A percentile compares a stretch with the other conserved stretches of the same genome.
These are phyloP conservation scores for Schizopygopsis pylzovi DNA, from an alignment of 2,797 vertebrate genomes.

Conservation along the genomic window DNA sequence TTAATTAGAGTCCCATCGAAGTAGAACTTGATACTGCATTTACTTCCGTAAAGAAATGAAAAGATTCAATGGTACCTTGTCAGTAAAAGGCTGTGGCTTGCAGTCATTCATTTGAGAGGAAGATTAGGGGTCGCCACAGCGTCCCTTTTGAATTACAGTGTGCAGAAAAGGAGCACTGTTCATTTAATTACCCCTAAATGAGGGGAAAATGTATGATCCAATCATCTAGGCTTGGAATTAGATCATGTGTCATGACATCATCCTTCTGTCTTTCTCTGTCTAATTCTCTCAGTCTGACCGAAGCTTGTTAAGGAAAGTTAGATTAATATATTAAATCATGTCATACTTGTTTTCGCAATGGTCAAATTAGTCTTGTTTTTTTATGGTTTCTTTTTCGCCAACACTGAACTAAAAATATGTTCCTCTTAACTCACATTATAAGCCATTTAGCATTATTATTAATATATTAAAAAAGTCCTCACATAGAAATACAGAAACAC, in stretches of 20 bases:
- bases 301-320: conserved; percentile 71
- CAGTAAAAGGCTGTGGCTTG: conserved; percentile 18
- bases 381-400: background rate
- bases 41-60: background rate
- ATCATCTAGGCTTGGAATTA: conserved; percentile 78
- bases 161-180: conserved; percentile 76
- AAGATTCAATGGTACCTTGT: background rate
- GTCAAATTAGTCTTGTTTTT: background rate
- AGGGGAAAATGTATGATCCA: conserved; percentile 82
- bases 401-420: background rate
- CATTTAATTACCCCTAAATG: conserved; percentile 79
- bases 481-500: background rate
- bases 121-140: conserved; percentile 69
- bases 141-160: conserved; percentile 67
- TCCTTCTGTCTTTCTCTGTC: conserved; percentile 23
- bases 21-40: background rate
- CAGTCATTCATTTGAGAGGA: conserved; percentile 68
- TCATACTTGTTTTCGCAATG: conserved; percentile 6
- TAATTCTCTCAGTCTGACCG: conserved; percentile 65
- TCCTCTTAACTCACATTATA: background rate
- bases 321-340: conserved; percentile 56
- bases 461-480: background rate
- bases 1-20: no score
- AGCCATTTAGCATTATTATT: background rate
- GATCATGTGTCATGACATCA: conserved; percentile 83